A percentile compares a stretch with the other conserved stretches of the same genome.
phyloP scores from a whole-genome alignment of 2,113 vertebrate species.

The Anguilla rostrata region DNA sequence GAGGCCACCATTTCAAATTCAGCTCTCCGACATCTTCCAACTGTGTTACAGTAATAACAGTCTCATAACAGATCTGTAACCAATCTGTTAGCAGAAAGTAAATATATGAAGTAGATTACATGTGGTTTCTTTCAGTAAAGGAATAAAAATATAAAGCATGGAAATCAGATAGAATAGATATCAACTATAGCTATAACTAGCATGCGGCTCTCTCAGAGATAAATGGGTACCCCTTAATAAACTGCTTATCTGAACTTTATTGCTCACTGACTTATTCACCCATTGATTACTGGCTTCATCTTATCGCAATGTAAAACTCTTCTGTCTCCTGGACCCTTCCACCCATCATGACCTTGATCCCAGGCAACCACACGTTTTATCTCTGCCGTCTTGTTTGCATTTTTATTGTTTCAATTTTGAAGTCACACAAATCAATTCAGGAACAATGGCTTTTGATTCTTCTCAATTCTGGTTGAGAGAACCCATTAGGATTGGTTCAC shows the following conservation, averaged over 20 bases:
- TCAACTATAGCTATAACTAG: background rate
- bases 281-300: background rate
- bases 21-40: no score
- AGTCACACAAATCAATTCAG: background rate
- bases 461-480: background rate
- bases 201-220: background rate
- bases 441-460: background rate
- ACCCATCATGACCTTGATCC: background rate
- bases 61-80: background rate
- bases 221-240: background rate
- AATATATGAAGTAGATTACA: background rate
- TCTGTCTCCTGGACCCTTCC: background rate
- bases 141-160: no score
- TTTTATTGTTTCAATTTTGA: slow-evolving; percentile 25
- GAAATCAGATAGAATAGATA: no score
- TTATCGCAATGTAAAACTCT: background rate
- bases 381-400: slow-evolving; percentile 31
- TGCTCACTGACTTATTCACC: background rate
- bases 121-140: no score
- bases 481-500: background rate
- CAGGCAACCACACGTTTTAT: background rate
- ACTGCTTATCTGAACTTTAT: background rate
- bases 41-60: background rate
- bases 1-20: no score
- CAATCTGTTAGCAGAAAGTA: background rate